phyloP scores from a whole-genome alignment of 2,113 vertebrate genomes.

The Pelvicachromis taeniatus region DNA sequence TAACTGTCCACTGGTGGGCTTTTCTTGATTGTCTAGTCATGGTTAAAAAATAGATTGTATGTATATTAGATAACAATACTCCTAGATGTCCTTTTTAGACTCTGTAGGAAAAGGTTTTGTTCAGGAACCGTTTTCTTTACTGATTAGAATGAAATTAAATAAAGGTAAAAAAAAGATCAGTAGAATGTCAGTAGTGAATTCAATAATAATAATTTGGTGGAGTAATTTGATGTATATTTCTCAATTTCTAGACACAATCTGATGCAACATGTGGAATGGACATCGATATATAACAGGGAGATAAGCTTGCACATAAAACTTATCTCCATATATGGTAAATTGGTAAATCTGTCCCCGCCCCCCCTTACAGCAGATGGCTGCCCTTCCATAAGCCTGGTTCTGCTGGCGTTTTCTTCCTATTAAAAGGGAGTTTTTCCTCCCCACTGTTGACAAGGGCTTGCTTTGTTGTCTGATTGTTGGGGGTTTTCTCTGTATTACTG shows the following conservation, averaged over 20 bases:
- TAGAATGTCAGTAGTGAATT: too few relatives aligned
- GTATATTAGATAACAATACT: neutral
- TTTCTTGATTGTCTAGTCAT: neutral
- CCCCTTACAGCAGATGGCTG: neutral
- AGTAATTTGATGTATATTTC: neutral
- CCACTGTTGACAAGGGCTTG: neutral
- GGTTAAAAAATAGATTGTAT: neutral
- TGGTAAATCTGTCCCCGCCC: neutral
- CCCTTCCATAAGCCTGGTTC: neutral
- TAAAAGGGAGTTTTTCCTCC: neutral
- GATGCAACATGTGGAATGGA: neutral
- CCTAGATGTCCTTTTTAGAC: neutral
- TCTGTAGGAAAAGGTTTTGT: neutral
- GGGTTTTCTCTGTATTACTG: neutral
- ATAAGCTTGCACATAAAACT: neutral
- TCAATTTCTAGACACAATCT: too few relatives aligned
- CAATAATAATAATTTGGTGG: too few relatives aligned
- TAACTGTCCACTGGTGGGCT: accelerated
- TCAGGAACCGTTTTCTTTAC: too few relatives aligned
- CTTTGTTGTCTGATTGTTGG: neutral
- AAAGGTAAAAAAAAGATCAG: too few relatives aligned
- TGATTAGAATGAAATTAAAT: too few relatives aligned
- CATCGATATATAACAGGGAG: accelerated
- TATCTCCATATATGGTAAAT: neutral
- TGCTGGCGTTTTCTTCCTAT: neutral